These are phyloP conservation scores for Schizotus pectinicornis DNA, from an alignment of 2,888 invertebrate genomes.

Conservation along the genomic window DNA sequence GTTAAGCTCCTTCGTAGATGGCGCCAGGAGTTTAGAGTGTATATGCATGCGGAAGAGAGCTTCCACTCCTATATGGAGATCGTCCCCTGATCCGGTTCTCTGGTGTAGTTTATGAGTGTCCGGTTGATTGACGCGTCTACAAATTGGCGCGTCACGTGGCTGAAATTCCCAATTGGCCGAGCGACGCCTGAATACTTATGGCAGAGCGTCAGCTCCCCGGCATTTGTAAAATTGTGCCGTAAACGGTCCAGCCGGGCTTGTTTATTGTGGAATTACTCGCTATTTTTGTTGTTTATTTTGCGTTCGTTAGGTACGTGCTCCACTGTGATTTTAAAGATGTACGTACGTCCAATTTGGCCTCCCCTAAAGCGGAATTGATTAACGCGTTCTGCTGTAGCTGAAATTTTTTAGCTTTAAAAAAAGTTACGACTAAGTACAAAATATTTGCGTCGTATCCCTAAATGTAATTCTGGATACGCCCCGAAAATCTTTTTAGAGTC, in stretches of 20 bases:
- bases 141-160: conserved; percentile 41
- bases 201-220: conserved; percentile 3
- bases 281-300: conserved; percentile 12
- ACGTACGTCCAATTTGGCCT: too few relatives aligned
- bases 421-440: too few relatives aligned
- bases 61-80: too few relatives aligned
- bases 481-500: too few relatives aligned
- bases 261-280: conserved; percentile 22
- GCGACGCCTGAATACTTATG: conserved; percentile 23
- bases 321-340: conserved; percentile 3
- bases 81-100: background rate
- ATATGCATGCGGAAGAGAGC: too few relatives aligned
- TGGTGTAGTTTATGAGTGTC: conserved; percentile 40
- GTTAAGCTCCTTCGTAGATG: background rate
- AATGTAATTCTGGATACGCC: too few relatives aligned
- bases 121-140: conserved; percentile 42
- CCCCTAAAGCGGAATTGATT: too few relatives aligned
- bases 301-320: conserved; percentile 4
- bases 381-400: too few relatives aligned
- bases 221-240: conserved; percentile 21
- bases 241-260: conserved; percentile 17
- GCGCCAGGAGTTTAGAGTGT: background rate
- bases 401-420: too few relatives aligned
- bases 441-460: too few relatives aligned
- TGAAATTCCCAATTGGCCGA: conserved; percentile 38